Base-by-base conservation (phyloP, 2,888 invertebrate genomes). In the Cloeon dipterum region DNA sequence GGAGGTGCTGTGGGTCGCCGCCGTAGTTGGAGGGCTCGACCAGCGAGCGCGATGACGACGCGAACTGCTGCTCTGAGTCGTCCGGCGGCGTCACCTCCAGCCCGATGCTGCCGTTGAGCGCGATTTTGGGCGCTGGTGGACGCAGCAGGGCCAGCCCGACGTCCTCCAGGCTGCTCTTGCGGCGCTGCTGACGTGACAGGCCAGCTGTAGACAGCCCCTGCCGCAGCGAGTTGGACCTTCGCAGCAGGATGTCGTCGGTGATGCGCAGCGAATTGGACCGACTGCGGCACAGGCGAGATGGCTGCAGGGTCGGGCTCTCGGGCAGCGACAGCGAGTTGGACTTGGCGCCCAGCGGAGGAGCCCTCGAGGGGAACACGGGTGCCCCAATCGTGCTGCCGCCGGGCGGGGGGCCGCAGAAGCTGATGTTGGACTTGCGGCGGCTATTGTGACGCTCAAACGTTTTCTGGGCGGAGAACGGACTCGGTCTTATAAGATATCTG, bases 401-500 rank as follows among this genome's bases (percentile, higher is more conserved):
- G 42, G 78, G 57, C 18, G 76, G 74, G 52, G 79, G 78, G 36
- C 82, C 82, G 55, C 81, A 82, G 57, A 83, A 83, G 52, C 83
- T 85, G 49, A 86, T 85, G 60, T 86, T 86, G 37, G 85, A 85
- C 59, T 85, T 85, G 37, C 88, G 66, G 8, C 86, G 65, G 42
- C 83, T 85, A 56, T 86, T 88, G 59, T 88, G 88, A 2, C 86
- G 66, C 52, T 88, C 86, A 57, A 88, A 89, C 0, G 88, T 88
- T 60, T 88, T 88, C 58, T 88, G 86, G 18, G 88, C 88, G 23
- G 86, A 86, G 56, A 93, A 88, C 10, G 93, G 91, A 52, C 88
- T 89, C 2, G 93, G 93, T 10, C 89, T 70, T 26, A 93, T 85
- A 52, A 91, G 61, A 50, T 89, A 86, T 55, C 85, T 86, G 63